Evolutionary conservation across 2,888 invertebrate genomes (phyloP), one percentile per base, ranked within the genome.

Genomic region (Imbricaverruca yamaguchii): DNA sequence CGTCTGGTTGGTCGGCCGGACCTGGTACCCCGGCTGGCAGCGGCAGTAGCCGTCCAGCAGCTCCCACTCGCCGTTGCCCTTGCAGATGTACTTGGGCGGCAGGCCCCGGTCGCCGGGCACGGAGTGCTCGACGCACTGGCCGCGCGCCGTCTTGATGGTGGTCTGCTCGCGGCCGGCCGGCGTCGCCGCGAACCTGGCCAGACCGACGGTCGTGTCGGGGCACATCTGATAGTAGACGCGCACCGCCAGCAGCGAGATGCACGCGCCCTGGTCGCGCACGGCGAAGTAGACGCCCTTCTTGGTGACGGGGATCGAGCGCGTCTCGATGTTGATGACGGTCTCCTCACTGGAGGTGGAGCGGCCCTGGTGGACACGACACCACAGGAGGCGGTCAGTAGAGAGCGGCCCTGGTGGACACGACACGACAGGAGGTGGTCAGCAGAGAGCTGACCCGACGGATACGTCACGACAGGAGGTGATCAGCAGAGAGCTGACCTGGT

Each of bases 211-310:
- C 59, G 94, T 92, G 86, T 95, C 95, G 39, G 97, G 97, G 88
- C 99, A 99, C 59, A 95, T 95, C 85, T 97, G 94, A 88, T 98
- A 98, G 89, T 96, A 98, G 23, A 98, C 91, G 89, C 90, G 86
- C n/a, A 98, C 95, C 80, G 97, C 96, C 80, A 98, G 89, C 63
- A 99, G 91, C 69, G 97, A 97, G 85, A 98, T 95, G 88, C 99
- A 99, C 12, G 98, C 97, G 15, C 98, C 98, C 87, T 97, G 96
- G 88, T 99, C 99, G 86, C 97, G 91, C 87, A 99, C 97, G 57
- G 98, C 98, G 88, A 99, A 97, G 87, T 98, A 98, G 13, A 98
- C 96, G 69, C 98, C 97, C 87, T 94, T 93, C 87, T 96, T 96
- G 83, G 94, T 94, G 21, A 98, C 94, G 21, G 96, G 94, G 85